Evolutionary conservation across 2,888 invertebrate genomes (phyloP).

Genomic region (Noctua fimbriata): DNA sequence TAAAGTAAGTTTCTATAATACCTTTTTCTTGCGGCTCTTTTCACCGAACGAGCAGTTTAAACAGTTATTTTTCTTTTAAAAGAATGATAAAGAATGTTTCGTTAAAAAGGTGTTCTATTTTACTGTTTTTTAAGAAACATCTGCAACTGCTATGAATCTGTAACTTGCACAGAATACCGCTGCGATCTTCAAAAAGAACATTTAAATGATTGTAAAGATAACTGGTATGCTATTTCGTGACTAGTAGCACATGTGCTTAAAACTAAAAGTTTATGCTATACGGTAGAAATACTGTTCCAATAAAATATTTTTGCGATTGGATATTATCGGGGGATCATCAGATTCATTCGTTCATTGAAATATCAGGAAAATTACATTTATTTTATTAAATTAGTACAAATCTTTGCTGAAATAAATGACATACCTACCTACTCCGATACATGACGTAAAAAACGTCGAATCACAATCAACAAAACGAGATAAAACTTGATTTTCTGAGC

Average conservation of each 20-base stretch:
- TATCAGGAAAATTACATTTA: no score
- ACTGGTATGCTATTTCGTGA: background rate
- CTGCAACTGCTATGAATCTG: constrained; percentile 10
- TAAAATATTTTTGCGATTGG: background rate
- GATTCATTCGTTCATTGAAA: background rate
- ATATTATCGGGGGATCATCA: background rate
- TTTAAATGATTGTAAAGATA: constrained; percentile 7
- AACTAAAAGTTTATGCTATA: background rate
- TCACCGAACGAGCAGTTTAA: background rate
- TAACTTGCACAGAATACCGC: background rate
- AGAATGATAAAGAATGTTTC: background rate
- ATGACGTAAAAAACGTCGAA: background rate
- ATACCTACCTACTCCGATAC: background rate
- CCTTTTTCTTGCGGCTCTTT: background rate
- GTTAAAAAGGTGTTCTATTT: background rate
- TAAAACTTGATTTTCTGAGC: background rate
- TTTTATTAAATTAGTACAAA: no score
- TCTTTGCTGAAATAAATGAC: background rate
- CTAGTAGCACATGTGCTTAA: background rate
- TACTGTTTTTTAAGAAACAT: constrained; percentile 1
- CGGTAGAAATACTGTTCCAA: background rate
- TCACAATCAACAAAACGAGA: background rate
- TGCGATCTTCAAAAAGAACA: background rate
- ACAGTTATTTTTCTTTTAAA: background rate
- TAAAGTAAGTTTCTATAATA: background rate